A percentile compares a stretch with the other conserved stretches of the same genome.
phyloP scores from a whole-genome alignment of 2,113 vertebrate genomes.

The Tautogolabrus adspersus region DNA sequence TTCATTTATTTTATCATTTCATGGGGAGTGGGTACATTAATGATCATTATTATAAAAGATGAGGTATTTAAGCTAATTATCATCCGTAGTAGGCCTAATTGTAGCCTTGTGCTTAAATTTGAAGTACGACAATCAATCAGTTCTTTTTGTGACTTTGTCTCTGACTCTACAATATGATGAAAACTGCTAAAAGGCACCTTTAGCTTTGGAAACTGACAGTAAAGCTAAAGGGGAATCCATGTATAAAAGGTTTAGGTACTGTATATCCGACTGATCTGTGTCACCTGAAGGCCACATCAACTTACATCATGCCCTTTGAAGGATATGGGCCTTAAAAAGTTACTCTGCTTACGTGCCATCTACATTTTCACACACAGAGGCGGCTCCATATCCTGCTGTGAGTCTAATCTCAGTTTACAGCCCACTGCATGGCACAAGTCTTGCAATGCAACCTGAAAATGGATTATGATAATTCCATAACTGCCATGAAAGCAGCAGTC shows the following conservation, averaged over 20 bases:
- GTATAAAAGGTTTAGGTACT: neutral
- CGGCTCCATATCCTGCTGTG: constrained; percentile 61
- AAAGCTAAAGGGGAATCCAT: neutral
- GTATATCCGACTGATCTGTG: neutral
- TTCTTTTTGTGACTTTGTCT: too few relatives aligned
- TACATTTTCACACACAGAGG: constrained; percentile 51
- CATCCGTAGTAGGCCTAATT: too few relatives aligned
- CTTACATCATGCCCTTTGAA: constrained; percentile 26
- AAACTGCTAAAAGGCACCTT: too few relatives aligned
- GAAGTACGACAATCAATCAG: too few relatives aligned
- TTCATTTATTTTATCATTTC: neutral
- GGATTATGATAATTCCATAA: constrained; percentile 76
- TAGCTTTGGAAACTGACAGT: too few relatives aligned
- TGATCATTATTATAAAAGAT: neutral
- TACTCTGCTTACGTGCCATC: constrained; percentile 20
- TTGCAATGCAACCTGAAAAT: constrained; percentile 68
- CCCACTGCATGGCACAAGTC: constrained; percentile 53
- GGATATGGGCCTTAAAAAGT: constrained; percentile 18
- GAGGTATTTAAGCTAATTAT: too few relatives aligned
- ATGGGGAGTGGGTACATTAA: neutral
- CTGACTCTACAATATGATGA: too few relatives aligned
- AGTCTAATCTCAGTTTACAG: constrained; percentile 76
- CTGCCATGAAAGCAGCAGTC: constrained; percentile 42
- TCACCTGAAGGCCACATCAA: constrained; percentile 23
- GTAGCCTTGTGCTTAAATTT: too few relatives aligned